Conservation (phyloP, 2,888 invertebrate genomes). For the Scrobipalpa atriplicella region DNA sequence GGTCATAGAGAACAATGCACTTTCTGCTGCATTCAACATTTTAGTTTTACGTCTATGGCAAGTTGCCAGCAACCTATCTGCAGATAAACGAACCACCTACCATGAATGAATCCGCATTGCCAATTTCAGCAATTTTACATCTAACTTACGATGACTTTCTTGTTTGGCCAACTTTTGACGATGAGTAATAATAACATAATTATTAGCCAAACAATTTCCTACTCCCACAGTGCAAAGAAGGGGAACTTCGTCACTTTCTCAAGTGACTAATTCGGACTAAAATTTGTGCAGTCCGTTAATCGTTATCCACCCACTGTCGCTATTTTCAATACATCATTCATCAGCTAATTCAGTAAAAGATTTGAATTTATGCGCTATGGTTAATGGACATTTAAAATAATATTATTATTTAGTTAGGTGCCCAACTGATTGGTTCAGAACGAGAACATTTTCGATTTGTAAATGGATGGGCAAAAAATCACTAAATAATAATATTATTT, state of each 20-base stretch:
- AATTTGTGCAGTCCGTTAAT: not conserved
- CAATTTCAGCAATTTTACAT: not conserved
- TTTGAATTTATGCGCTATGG: not conserved
- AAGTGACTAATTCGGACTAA: conserved; percentile 6
- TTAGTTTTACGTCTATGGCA: conserved; percentile 3
- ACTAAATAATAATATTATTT: too few species aligned
- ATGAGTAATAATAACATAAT: not conserved
- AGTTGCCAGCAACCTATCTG: conserved; percentile 5
- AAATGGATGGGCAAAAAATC: too few species aligned
- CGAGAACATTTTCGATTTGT: too few species aligned
- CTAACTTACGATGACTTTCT: not conserved
- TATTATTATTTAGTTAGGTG: too few species aligned
- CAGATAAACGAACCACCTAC: not conserved
- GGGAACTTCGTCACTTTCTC: not conserved
- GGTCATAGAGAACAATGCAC: conserved; percentile 7
- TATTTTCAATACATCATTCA: conserved; percentile 2
- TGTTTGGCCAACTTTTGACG: not conserved
- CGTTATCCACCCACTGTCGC: not conserved
- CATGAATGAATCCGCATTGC: conserved; percentile 4
- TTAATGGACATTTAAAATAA: not conserved
- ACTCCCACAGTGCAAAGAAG: not conserved
- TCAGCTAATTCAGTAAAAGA: not conserved
- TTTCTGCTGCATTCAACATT: conserved; percentile 1
- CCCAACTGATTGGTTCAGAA: too few species aligned
- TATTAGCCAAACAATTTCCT: not conserved